phyloP scores from a whole-genome alignment of 2,888 invertebrate species.

The Mantis religiosa region DNA sequence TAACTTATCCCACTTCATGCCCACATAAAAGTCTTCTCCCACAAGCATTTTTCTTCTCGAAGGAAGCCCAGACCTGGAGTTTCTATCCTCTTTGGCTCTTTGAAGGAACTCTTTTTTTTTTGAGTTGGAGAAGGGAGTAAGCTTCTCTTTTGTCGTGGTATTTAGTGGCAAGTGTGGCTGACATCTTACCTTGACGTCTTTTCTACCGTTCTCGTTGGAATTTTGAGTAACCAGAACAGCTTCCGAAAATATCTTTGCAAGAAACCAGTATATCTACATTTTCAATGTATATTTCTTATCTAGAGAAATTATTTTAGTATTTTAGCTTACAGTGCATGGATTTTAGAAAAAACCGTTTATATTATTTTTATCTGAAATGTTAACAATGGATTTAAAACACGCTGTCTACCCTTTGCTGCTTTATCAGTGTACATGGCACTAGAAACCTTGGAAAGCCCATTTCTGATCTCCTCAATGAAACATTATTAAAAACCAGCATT shows the following conservation, averaged over 20 bases:
- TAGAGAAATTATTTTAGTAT: too few relatives aligned
- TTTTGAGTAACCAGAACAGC: background rate
- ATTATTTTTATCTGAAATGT: too few relatives aligned
- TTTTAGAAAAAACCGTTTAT: too few relatives aligned
- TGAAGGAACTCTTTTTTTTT: background rate
- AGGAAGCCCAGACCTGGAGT: background rate
- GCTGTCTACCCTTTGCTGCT: too few relatives aligned
- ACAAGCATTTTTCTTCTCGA: background rate
- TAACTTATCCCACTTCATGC: background rate
- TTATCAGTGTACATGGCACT: too few relatives aligned
- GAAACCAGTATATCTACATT: too few relatives aligned
- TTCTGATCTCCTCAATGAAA: too few relatives aligned
- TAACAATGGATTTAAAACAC: too few relatives aligned
- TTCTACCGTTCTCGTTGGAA: background rate
- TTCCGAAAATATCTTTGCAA: background rate
- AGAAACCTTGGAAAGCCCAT: too few relatives aligned
- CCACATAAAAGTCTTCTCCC: background rate
- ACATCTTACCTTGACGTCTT: background rate
- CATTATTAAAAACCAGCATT: too few relatives aligned
- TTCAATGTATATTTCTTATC: too few relatives aligned
- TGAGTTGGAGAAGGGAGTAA: background rate
- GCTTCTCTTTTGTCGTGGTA: background rate
- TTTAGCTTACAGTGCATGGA: too few relatives aligned
- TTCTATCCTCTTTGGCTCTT: background rate
- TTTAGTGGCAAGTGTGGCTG: background rate